These are phyloP conservation scores for Melanostoma mellinum DNA, from an alignment of 2,888 invertebrate genomes.

Conservation along the genomic window DNA sequence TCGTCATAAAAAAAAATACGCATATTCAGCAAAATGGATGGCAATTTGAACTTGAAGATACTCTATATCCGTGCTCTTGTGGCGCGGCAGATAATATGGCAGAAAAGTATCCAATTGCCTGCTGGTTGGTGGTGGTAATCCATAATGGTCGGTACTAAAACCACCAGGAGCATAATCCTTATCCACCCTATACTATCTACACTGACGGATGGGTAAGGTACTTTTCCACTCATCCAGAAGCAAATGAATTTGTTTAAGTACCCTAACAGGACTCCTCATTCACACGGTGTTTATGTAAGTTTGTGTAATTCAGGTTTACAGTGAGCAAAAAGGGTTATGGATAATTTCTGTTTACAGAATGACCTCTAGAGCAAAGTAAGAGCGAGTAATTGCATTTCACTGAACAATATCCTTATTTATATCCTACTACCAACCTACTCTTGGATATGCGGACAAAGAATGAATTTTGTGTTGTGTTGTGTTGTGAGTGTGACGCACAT, in stretches of 20 bases:
- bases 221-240: slow-evolving; percentile 31
- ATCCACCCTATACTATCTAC: slow-evolving; percentile 2
- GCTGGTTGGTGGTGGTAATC: slow-evolving; percentile 33
- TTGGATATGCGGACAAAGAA: slow-evolving; percentile 2
- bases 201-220: not conserved
- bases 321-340: slow-evolving; percentile 21
- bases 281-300: slow-evolving; percentile 28
- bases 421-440: slow-evolving; percentile 6
- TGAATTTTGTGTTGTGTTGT: slow-evolving; percentile 19
- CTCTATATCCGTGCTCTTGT: slow-evolving; percentile 12
- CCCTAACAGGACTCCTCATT: slow-evolving; percentile 30
- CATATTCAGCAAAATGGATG: slow-evolving; percentile 21
- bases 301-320: slow-evolving; percentile 4
- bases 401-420: slow-evolving; percentile 61
- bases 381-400: slow-evolving; percentile 60
- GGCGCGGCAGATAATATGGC: slow-evolving; percentile 37
- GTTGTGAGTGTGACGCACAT: not conserved
- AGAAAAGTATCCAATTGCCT: slow-evolving; percentile 66
- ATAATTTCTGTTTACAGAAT: slow-evolving; percentile 64
- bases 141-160: slow-evolving; percentile 57
- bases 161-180: slow-evolving; percentile 56
- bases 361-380: slow-evolving; percentile 23
- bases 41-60: slow-evolving; percentile 55
- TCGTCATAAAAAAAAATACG: not conserved
- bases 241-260: slow-evolving; percentile 52